phyloP scores from a whole-genome alignment of 2,797 vertebrate species.

The Synanceia verrucosa region DNA sequence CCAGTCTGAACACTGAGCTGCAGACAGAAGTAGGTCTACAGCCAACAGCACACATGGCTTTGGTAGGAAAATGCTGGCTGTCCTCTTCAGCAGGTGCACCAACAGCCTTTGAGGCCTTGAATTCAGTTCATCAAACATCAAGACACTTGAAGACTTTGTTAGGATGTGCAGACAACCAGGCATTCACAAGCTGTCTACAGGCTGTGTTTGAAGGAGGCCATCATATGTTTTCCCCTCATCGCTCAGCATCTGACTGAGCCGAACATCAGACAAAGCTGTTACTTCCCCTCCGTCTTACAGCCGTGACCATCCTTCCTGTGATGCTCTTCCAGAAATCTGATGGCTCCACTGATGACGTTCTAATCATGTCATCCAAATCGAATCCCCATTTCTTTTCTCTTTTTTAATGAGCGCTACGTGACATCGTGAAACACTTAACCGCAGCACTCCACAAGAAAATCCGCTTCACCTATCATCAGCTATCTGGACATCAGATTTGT shows the following conservation, averaged over 20 bases:
- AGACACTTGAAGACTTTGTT: constrained; percentile 17
- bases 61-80: neutral
- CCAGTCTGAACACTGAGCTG: neutral
- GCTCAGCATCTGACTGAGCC: neutral
- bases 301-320: constrained; percentile 52
- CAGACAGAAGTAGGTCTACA: neutral
- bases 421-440: constrained; percentile 59
- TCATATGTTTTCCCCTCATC: neutral
- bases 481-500: constrained; percentile 72
- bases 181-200: constrained; percentile 12
- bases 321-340: constrained; percentile 55
- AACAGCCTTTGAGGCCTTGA: neutral
- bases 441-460: constrained; percentile 41
- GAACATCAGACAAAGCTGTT: constrained; percentile 35
- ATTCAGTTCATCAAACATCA: constrained; percentile 16
- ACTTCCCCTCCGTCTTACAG: constrained; percentile 36
- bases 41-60: neutral
- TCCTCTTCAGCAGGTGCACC: constrained; percentile 25
- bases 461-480: constrained; percentile 59
- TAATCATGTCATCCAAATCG: constrained; percentile 49
- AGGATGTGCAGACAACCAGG: constrained; percentile 19
- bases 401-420: constrained; percentile 32
- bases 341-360: constrained; percentile 50
- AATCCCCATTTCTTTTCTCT: constrained; percentile 9
- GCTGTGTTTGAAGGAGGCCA: constrained; percentile 3